phyloP scores from a whole-genome alignment of 2,797 vertebrate genomes.

The Erpetoichthys calabaricus region DNA sequence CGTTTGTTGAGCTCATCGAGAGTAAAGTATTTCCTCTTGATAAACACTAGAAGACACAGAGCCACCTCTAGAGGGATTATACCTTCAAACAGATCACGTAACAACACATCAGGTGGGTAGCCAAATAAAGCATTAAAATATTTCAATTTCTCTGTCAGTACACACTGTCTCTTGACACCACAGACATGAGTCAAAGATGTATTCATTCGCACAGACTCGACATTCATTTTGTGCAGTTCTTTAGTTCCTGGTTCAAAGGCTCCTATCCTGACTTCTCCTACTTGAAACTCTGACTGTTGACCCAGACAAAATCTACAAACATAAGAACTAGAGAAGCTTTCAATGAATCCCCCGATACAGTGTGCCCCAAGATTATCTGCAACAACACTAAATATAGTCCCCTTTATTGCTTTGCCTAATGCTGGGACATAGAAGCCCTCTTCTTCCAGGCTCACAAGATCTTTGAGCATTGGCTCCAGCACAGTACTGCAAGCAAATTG shows the following conservation, averaged over 20 bases:
- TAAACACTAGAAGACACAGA: slow-evolving; percentile 1
- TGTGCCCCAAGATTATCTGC: too few species aligned
- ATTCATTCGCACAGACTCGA: background rate
- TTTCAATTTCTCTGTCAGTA: background rate
- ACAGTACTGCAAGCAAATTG: slow-evolving; percentile 10
- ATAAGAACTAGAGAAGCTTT: slow-evolving; percentile 12
- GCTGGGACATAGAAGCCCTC: slow-evolving; percentile 13
- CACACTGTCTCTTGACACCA: slow-evolving; percentile 5
- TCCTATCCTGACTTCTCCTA: slow-evolving; percentile 9
- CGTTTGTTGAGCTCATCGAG: background rate
- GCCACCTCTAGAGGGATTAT: background rate
- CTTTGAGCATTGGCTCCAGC: slow-evolving; percentile 12
- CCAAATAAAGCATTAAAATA: background rate
- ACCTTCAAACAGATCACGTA: slow-evolving; percentile 3
- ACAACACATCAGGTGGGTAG: slow-evolving; percentile 2
- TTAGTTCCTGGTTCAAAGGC: slow-evolving; percentile 13
- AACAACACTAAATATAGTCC: slow-evolving; percentile 12
- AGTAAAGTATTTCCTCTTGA: background rate
- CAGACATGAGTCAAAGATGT: background rate
- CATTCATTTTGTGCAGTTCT: background rate
- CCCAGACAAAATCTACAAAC: slow-evolving; percentile 16
- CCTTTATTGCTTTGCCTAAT: slow-evolving; percentile 14
- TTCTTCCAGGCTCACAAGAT: slow-evolving; percentile 16
- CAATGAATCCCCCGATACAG: slow-evolving; percentile 12
- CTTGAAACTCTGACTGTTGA: slow-evolving; percentile 16